Evolutionary conservation across 2,797 vertebrate species (phyloP).

Genomic region (Peromyscus melanophrys): DNA sequence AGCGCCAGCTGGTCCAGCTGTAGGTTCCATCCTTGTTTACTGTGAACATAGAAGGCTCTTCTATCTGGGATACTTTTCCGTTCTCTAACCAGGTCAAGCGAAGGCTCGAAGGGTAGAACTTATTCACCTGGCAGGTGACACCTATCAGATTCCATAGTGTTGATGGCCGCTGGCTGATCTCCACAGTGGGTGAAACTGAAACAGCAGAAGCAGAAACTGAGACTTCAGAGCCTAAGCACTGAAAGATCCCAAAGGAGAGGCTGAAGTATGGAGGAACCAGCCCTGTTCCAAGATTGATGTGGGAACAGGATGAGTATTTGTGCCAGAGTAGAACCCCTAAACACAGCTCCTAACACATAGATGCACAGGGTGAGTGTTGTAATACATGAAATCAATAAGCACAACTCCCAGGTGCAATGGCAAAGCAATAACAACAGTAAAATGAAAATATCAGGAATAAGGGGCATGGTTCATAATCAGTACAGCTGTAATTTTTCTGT

Average conservation of each 20-base stretch:
- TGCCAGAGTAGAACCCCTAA: too few species aligned
- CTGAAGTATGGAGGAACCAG: not conserved
- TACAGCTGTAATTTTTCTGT: not conserved
- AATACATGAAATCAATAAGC: not conserved
- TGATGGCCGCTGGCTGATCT: accelerated
- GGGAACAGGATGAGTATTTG: not conserved
- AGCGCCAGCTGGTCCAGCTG: not conserved
- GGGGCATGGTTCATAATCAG: accelerated
- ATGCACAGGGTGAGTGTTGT: not conserved
- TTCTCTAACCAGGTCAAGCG: slow-evolving; percentile 59
- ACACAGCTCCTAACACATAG: accelerated
- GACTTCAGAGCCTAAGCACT: not conserved
- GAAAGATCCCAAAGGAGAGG: not conserved
- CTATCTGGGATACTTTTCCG: accelerated
- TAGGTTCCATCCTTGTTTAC: slow-evolving; percentile 68
- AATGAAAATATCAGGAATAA: not conserved
- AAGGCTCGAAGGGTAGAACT: not conserved
- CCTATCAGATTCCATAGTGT: not conserved
- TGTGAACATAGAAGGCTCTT: accelerated
- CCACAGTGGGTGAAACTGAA: slow-evolving; percentile 64
- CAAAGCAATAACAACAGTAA: not conserved
- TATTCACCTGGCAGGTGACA: slow-evolving; percentile 30
- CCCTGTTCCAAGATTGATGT: accelerated
- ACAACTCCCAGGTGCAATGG: accelerated
- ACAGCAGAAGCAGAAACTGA: slow-evolving; percentile 40